These are phyloP conservation scores for Dasysyrphus tricinctus DNA, from an alignment of 2,888 invertebrate genomes.

Conservation along the genomic window DNA sequence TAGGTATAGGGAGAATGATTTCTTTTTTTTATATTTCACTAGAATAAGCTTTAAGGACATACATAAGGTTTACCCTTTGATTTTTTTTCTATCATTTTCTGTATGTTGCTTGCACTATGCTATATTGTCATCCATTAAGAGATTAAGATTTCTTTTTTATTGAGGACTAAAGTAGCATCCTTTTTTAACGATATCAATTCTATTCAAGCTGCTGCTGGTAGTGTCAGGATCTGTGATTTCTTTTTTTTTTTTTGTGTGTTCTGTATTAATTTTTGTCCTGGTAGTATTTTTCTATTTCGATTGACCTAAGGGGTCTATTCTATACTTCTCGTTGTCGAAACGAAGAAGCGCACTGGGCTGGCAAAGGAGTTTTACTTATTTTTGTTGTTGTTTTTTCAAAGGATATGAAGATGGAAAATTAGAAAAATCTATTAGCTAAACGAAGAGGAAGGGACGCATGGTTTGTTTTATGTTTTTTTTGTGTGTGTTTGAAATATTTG, in stretches of 20 bases:
- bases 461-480: neutral
- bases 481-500: neutral
- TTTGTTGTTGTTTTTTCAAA: neutral
- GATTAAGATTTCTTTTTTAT: slow-evolving; percentile 74
- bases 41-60: slow-evolving; percentile 54
- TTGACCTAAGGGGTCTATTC: slow-evolving; percentile 46
- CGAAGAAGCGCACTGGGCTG: neutral
- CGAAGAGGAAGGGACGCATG: slow-evolving; percentile 9
- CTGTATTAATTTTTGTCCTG: slow-evolving; percentile 6
- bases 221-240: slow-evolving; percentile 53
- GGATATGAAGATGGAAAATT: slow-evolving; percentile 64
- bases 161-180: slow-evolving; percentile 61
- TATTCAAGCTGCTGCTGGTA: slow-evolving; percentile 48
- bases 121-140: slow-evolving; percentile 74
- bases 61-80: slow-evolving; percentile 33
- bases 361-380: slow-evolving; percentile 5
- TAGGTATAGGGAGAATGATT: neutral
- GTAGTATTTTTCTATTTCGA: slow-evolving; percentile 35
- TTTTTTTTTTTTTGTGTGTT: slow-evolving; percentile 17
- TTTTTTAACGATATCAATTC: slow-evolving; percentile 74
- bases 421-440: slow-evolving; percentile 71
- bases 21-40: slow-evolving; percentile 26
- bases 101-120: slow-evolving; percentile 27
- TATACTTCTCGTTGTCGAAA: neutral
- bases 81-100: neutral